Evolutionary conservation across 2,888 invertebrate species (phyloP).

Genomic region (Idaea aversata): DNA sequence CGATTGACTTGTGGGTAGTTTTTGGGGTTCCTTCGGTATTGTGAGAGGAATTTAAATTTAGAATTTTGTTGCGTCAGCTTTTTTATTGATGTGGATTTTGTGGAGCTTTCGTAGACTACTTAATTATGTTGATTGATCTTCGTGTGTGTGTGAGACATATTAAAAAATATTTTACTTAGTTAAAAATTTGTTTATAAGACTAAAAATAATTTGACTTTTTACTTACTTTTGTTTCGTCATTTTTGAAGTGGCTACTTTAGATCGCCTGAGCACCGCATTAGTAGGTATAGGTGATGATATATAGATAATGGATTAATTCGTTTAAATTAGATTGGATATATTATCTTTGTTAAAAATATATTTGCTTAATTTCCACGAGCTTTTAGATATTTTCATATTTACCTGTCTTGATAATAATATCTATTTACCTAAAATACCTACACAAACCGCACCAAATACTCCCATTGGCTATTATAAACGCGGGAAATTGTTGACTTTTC

Average conservation of each 20-base stretch:
- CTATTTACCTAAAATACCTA: neutral
- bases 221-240: too few species aligned
- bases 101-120: neutral
- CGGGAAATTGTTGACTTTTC: constrained; percentile 73
- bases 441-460: constrained; percentile 28
- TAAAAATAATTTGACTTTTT: too few species aligned
- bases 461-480: constrained; percentile 44
- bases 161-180: too few species aligned
- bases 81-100: constrained; percentile 19
- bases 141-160: neutral
- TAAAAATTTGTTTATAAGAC: too few species aligned
- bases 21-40: constrained; percentile 64
- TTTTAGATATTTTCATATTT: too few species aligned
- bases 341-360: too few species aligned
- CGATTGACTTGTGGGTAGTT: constrained; percentile 80
- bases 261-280: too few species aligned
- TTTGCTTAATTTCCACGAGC: too few species aligned
- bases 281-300: too few species aligned
- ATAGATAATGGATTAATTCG: too few species aligned
- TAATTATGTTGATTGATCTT: neutral
- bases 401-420: neutral
- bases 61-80: constrained; percentile 11
- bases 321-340: too few species aligned
- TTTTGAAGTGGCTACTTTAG: too few species aligned
- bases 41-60: constrained; percentile 25